Evolutionary conservation across 1,140 invertebrate genomes (phyloP).

Genomic region (Cylas formicarius): DNA sequence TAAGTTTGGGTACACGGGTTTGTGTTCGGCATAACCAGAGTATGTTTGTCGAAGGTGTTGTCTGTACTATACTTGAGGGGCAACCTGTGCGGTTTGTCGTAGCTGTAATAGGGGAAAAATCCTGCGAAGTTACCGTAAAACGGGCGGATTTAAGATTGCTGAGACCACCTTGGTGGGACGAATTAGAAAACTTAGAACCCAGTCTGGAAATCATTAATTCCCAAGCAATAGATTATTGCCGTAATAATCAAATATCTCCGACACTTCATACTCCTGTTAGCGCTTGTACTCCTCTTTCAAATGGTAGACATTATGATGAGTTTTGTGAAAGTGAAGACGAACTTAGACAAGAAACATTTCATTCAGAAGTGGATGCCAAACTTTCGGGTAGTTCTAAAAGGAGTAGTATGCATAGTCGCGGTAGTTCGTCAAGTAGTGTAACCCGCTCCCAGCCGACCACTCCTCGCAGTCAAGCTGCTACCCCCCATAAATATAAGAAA

Average conservation of each 20-base stretch:
- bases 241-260: slow-evolving; percentile 46
- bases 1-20: slow-evolving; percentile 45
- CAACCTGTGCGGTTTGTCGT: slow-evolving; percentile 73
- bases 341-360: slow-evolving; percentile 74
- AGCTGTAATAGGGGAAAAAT: slow-evolving; percentile 50
- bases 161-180: slow-evolving; percentile 91
- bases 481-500: slow-evolving; percentile 96
- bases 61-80: slow-evolving; percentile 60
- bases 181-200: slow-evolving; percentile 67
- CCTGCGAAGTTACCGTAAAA: slow-evolving; percentile 52
- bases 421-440: slow-evolving; percentile 80
- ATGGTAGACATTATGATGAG: slow-evolving; percentile 68
- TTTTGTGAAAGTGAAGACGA: slow-evolving; percentile 85
- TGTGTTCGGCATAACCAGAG: slow-evolving; percentile 49
- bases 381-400: slow-evolving; percentile 71
- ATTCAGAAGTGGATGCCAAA: slow-evolving; percentile 52
- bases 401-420: slow-evolving; percentile 83
- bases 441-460: slow-evolving; percentile 82
- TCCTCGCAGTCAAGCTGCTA: slow-evolving; percentile 77
- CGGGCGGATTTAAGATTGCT: slow-evolving; percentile 83
- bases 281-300: slow-evolving; percentile 47
- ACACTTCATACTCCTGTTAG: slow-evolving; percentile 45
- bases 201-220: slow-evolving; percentile 4
- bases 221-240: slow-evolving; percentile 31
- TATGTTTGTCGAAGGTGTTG: slow-evolving; percentile 77